Evolutionary conservation across 2,888 invertebrate species (phyloP), one percentile per base, ranked within the genome.

Genomic region (Dendrolimus pini): DNA sequence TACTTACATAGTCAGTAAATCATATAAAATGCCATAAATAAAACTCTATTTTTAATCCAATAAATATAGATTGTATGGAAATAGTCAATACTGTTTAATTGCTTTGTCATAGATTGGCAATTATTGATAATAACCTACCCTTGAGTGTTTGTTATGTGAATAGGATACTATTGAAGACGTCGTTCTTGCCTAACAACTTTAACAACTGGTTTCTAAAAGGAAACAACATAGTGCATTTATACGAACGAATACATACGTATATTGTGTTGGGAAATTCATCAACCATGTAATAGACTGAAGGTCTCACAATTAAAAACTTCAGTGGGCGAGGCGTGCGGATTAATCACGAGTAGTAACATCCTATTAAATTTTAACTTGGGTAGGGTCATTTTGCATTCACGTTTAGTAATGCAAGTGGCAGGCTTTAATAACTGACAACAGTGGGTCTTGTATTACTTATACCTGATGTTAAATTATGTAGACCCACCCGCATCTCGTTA

Each of bases 161-260:
- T 71, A 71, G 66, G 65, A 71, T 68, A 68, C 68, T 72, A 68
- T 70, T 69, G 69, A 63, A 72, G 68, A 67, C 69, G 65, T 72
- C 71, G 70, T 60, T 71, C 66, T 85, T 85, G 80, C 77, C 64
- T 65, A 82, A 85, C 77, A 60, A 70, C 67, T 70, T 72, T 74
- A 80, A 76, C 71, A 70, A 74, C 71, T 77, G 77, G 80, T 84
- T 84, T 85, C 80, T 78, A 82, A 84, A 85, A 81, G 85, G 85
- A 85, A 85, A 83, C 78, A 71, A 71, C 75, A 74, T 71, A 67
- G 68, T 67, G 68, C 71, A 76, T 80, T 74, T 77, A 70, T 78
- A 77, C 70, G 72, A 67, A 77, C 70, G 72, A 67, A 63, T 62
- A 59, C 62, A 61, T 65, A 61, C 61, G 61, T 62, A 63, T 59